A percentile compares a stretch with the other conserved stretches of the same genome.
phyloP scores from a whole-genome alignment of 2,888 invertebrate genomes.

The Barypeithes pellucidus region DNA sequence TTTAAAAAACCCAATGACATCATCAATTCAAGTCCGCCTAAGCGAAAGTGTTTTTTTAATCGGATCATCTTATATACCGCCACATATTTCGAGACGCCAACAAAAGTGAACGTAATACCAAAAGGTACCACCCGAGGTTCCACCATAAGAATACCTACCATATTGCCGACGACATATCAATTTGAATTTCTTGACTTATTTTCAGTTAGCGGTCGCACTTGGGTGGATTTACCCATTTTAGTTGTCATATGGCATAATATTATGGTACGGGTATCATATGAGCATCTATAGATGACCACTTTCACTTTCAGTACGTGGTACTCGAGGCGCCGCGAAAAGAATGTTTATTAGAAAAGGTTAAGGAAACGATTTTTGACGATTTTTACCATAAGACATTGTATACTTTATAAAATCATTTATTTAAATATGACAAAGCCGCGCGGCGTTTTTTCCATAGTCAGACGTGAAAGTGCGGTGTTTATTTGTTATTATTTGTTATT shows the following conservation, averaged over 20 bases:
- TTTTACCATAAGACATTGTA: neutral
- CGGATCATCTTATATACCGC: constrained; percentile 2
- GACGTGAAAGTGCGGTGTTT: constrained; percentile 57
- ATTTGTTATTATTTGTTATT: constrained; percentile 59
- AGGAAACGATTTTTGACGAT: neutral
- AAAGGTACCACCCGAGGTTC: constrained; percentile 24
- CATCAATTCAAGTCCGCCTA: constrained; percentile 2
- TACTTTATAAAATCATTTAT: constrained; percentile 1
- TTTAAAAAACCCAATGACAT: constrained; percentile 19
- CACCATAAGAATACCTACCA: constrained; percentile 22
- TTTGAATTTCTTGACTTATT: constrained; percentile 82
- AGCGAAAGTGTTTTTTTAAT: constrained; percentile 24
- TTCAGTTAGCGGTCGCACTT: constrained; percentile 84
- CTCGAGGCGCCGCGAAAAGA: constrained; percentile 9
- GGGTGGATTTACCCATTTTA: constrained; percentile 6
- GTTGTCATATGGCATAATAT: constrained; percentile 5
- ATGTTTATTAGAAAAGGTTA: neutral
- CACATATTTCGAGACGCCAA: neutral
- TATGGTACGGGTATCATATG: constrained; percentile 35
- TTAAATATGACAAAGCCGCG: constrained; percentile 48
- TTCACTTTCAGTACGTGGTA: constrained; percentile 31
- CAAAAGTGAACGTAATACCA: constrained; percentile 22
- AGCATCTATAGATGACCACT: constrained; percentile 26
- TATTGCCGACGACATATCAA: neutral
- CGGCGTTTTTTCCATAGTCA: constrained; percentile 50